A percentile compares a stretch with the other conserved stretches of the same genome.
These are phyloP conservation scores for Mormyrus hasselquistii DNA, from an alignment of 2,797 vertebrate species.

Conservation along the genomic window DNA sequence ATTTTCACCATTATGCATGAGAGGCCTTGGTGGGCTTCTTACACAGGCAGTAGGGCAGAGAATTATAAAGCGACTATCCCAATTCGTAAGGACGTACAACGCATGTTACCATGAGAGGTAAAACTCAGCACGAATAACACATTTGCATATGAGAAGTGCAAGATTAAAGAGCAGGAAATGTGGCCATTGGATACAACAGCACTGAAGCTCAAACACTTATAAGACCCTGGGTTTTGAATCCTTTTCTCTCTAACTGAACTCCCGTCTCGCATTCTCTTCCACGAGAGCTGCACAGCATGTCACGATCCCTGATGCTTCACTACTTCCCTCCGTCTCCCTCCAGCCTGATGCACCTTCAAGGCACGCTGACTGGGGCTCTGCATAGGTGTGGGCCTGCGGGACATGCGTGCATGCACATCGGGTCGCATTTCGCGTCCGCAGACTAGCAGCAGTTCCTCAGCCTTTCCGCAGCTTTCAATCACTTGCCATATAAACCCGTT, in stretches of 20 bases:
- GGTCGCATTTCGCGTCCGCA: not conserved
- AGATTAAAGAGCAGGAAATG: constrained; percentile 1
- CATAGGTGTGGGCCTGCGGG: not conserved
- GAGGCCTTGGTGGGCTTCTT: constrained; percentile 16
- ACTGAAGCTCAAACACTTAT: constrained; percentile 41
- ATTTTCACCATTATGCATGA: constrained; percentile 17
- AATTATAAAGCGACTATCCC: constrained; percentile 25
- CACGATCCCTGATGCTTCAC: constrained; percentile 49
- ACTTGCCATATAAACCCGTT: constrained; percentile 24
- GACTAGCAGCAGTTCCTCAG: not conserved
- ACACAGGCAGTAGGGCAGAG: constrained; percentile 32
- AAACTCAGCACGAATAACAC: not conserved
- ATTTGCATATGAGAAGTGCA: constrained; percentile 9
- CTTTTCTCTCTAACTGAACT: not conserved
- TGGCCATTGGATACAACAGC: constrained; percentile 39
- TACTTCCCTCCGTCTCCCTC: constrained; percentile 27
- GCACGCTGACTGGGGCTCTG: constrained; percentile 37
- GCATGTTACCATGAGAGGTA: constrained; percentile 17
- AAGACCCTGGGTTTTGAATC: not conserved
- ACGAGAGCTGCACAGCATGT: constrained; percentile 53
- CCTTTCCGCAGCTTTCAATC: not conserved
- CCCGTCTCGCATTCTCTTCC: constrained; percentile 25
- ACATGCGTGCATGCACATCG: not conserved
- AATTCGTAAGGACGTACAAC: constrained; percentile 7
- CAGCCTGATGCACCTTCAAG: constrained; percentile 48